A percentile compares a stretch with the other conserved stretches of the same genome.
Evolutionary conservation across 2,797 vertebrate species (phyloP).

Genomic region (Cottoperca gobio): DNA sequence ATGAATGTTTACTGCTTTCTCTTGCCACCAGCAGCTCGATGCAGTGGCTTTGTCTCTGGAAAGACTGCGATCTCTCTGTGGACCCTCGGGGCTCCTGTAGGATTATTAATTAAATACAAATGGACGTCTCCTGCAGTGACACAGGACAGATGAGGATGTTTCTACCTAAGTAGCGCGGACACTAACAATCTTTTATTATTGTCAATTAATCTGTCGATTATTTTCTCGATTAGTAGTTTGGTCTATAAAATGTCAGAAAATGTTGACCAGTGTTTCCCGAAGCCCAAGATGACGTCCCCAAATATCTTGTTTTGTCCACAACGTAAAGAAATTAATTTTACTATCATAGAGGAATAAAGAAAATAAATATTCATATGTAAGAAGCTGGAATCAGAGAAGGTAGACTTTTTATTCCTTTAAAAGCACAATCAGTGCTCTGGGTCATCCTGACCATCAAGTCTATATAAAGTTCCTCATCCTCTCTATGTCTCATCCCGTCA

Average conservation of each 20-base stretch:
- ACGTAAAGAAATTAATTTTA: too few species aligned
- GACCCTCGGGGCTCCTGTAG: not conserved
- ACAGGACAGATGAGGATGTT: not conserved
- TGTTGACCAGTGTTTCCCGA: too few species aligned
- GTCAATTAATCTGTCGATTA: too few species aligned
- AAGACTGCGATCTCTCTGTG: not conserved
- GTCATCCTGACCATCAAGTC: not conserved
- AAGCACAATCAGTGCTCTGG: not conserved
- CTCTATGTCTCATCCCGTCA: not conserved
- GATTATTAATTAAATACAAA: constrained; percentile 28
- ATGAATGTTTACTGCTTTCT: constrained; percentile 3
- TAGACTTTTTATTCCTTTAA: too few species aligned
- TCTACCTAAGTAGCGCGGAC: not conserved
- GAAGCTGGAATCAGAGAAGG: too few species aligned
- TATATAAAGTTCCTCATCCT: not conserved
- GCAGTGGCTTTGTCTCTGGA: not conserved
- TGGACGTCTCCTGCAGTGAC: not conserved
- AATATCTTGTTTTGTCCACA: too few species aligned
- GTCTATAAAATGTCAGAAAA: too few species aligned
- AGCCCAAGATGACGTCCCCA: too few species aligned
- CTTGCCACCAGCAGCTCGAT: not conserved
- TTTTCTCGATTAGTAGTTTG: too few species aligned
- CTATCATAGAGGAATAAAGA: too few species aligned
- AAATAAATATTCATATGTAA: too few species aligned
- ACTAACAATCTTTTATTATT: too few species aligned